Evolutionary conservation across 2,888 invertebrate species (phyloP), one percentile per base, ranked within the genome.

Genomic region (Kuschelorhynchus macadamiae): DNA sequence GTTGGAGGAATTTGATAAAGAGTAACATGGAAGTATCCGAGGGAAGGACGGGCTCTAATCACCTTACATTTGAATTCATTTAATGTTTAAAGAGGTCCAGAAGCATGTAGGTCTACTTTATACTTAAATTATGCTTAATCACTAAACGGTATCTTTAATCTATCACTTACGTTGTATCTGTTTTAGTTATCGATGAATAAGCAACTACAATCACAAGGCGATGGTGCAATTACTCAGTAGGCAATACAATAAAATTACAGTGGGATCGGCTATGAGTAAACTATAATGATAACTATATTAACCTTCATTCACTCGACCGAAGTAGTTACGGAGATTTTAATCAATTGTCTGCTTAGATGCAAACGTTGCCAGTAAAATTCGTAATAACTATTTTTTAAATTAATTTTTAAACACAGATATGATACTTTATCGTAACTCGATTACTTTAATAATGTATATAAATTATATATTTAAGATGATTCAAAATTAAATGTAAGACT

Each of bases 171-270:
- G 11, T 16, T 7, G 42, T 11, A 42, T 42, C 42, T 42, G 11
- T 14, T 42, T 42, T 14, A 42, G 42, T 42, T 42, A 42, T 42
- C 42, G 42, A 14, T 42, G 42, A 42, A 42, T 17, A 42, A 42
- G 42, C 42, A 42, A 42, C 42, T 14, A 42, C 42, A 42, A 42
- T 42, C 17, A 16, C 17, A 42, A 12, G 42, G 42, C 16, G 17
- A 42, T 16, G 42, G 42, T 42, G 42, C 42, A 14, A 42, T 42
- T 42, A 42, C 42, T 42, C 16, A 42, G 16, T 42, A 42, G 42
- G 42, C 2, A 18, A 44, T 57, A 57, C 56, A 57, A 57, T 57
- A 20, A 46, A 57, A 57, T 57, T 57, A 46, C 20, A 33, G 20
- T 57, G 46, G 56, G 56, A 18, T 46, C 32, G 56, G 18, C 44